Percentiles rank a stretch among this genome's conserved stretches.
phyloP scores from a whole-genome alignment of 2,888 invertebrate genomes.

The Chironomus riparius region DNA sequence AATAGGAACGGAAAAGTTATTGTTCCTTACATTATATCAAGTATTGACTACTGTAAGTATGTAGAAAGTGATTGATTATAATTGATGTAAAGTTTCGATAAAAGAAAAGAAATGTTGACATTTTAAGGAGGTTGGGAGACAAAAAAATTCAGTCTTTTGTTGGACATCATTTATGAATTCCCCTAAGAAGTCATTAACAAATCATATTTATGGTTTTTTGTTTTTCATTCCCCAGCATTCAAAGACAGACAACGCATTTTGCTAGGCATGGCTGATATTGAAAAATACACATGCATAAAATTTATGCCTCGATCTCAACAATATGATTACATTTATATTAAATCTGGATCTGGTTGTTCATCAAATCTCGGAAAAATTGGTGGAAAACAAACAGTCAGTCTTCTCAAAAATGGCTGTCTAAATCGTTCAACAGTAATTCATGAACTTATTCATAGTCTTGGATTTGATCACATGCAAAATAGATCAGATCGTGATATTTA shows the following conservation, averaged over 20 bases:
- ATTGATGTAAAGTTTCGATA: too few relatives aligned
- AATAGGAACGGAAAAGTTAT: not conserved
- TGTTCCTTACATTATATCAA: not conserved
- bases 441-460: not conserved
- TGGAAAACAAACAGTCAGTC: not conserved
- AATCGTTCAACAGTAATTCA: not conserved
- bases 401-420: not conserved
- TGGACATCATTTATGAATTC: too few relatives aligned
- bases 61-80: too few relatives aligned
- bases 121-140: too few relatives aligned
- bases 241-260: not conserved
- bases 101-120: too few relatives aligned
- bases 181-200: too few relatives aligned
- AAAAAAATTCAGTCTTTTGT: too few relatives aligned
- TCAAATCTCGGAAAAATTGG: conserved; percentile 17
- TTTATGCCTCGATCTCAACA: not conserved
- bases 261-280: not conserved
- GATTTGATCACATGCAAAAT: conserved; percentile 16
- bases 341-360: not conserved
- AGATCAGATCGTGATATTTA: not conserved
- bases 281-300: not conserved
- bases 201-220: too few relatives aligned
- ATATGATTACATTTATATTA: not conserved
- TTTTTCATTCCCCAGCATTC: too few relatives aligned
- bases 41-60: not conserved